Base-by-base conservation (phyloP, 2,113 vertebrate genomes). In the Phainopepla nitens region DNA sequence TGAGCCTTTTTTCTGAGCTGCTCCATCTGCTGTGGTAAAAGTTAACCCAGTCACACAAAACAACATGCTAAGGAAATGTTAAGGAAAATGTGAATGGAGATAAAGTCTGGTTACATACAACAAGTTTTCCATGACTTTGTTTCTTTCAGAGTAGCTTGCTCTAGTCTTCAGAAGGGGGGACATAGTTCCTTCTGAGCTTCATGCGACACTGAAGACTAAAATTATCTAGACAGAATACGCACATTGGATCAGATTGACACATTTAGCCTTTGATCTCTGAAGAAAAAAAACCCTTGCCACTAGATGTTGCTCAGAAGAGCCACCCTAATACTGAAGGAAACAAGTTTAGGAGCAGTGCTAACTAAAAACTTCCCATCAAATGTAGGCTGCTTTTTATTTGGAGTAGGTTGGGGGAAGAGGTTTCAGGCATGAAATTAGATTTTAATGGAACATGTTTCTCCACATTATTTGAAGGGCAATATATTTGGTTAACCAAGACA, bases 401-500 rank as follows among this genome's bases (percentile, higher is more conserved):
- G 15, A 82, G 7, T 1, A 3, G 31, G 7, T 4, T 24, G 19
- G 9, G 3, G 5, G 13, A 23, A 45, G 31, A 83, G 5, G 3
- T 60, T 62, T 81, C 47, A 84, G 49, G 18, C 0, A 1, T 41
- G 35, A 90, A 91, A 70, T 54, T 27, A 47, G 18, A 58, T 68
- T 79, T 90, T 54, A 79, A 50, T 33, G 17, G 20, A 70, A 49
- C 15, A 54, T 22, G 15, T 76, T 79, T 44, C 79, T n/a, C 36
- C 50, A 5, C 35, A 16, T 44, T 72, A 15, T 64, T 71, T 90
- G 60, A 85, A 90, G 16, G 4, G 23, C 28, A 78, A 39, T 62
- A 53, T 61, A 7, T 45, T 10, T 75, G 49, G 41, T 68, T 64
- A 44, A 64, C 7, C 16, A 91, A 80, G 41, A 72, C 13, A 77